Conservation (phyloP, 2,888 invertebrate genomes). For the Aricia artaxerxes region DNA sequence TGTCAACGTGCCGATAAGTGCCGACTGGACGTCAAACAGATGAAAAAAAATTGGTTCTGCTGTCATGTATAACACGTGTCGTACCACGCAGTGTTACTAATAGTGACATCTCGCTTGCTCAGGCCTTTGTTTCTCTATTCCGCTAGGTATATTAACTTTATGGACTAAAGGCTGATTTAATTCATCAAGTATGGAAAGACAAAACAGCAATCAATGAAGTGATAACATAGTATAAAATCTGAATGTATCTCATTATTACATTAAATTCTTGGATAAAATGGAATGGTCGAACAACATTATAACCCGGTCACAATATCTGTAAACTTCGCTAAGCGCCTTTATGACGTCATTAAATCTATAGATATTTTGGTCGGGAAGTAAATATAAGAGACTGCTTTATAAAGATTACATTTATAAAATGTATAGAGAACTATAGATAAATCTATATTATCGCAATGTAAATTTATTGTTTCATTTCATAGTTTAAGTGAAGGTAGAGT, state of each 20-base stretch:
- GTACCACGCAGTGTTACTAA: no score
- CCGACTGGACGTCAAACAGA: no score
- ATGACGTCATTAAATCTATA: background rate
- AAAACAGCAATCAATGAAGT: background rate
- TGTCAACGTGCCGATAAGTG: no score
- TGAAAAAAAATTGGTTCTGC: no score
- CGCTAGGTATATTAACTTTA: no score
- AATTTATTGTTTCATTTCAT: background rate
- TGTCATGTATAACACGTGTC: no score
- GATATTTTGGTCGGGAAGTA: background rate
- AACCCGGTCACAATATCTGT: background rate
- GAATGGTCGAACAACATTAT: slow-evolving; percentile 34
- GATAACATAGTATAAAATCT: slow-evolving; percentile 14
- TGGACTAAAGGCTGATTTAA: background rate
- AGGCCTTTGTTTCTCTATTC: no score
- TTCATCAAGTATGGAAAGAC: background rate
- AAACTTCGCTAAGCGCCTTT: background rate
- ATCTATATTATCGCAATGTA: slow-evolving; percentile 29
- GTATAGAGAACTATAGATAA: slow-evolving; percentile 50
- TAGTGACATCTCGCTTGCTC: no score
- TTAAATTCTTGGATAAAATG: slow-evolving; percentile 3
- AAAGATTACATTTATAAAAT: slow-evolving; percentile 66
- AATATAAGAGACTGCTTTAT: slow-evolving; percentile 45
- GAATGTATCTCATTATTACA: background rate
- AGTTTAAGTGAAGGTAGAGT: background rate